These are phyloP conservation scores for Brachyopa scutellaris DNA, from an alignment of 2,888 invertebrate species.

Conservation along the genomic window DNA sequence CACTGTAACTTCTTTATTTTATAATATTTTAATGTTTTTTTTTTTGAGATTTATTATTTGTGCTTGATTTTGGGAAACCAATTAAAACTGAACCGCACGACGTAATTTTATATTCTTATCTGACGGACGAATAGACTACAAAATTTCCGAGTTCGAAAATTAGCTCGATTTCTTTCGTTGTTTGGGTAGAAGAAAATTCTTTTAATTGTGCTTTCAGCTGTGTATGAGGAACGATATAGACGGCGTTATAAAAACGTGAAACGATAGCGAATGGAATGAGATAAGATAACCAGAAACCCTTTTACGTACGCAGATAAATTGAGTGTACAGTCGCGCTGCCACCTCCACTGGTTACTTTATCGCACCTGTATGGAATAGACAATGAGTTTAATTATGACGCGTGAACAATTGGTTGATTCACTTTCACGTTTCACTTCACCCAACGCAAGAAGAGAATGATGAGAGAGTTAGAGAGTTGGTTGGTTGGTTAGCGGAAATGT, in stretches of 20 bases:
- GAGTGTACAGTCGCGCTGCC: conserved; percentile 25
- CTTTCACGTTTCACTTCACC: conserved; percentile 62
- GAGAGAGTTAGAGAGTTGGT: conserved; percentile 4
- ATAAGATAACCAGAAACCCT: conserved; percentile 65
- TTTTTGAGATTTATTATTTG: too few species aligned
- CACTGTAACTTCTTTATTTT: background rate
- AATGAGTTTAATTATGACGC: conserved; percentile 65
- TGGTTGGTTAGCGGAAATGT: conserved; percentile 44
- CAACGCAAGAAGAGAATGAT: conserved; percentile 2
- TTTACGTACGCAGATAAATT: conserved; percentile 49
- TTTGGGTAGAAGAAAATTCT: conserved; percentile 42
- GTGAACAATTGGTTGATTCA: conserved; percentile 54
- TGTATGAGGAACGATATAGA: conserved; percentile 22
- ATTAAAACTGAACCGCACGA: conserved; percentile 50
- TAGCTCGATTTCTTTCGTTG: conserved; percentile 11
- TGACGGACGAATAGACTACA: conserved; percentile 30
- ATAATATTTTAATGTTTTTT: background rate
- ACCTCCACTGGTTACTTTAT: background rate
- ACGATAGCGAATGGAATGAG: conserved; percentile 66
- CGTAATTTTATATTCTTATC: conserved; percentile 60
- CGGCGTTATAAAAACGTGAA: conserved; percentile 50
- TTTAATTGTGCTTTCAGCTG: conserved; percentile 45
- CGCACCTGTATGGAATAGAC: conserved; percentile 60
- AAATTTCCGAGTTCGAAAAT: conserved; percentile 59
- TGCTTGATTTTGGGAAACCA: too few species aligned